phyloP scores from a whole-genome alignment of 1,140 invertebrate species.

The Sesamia nonagrioides region DNA sequence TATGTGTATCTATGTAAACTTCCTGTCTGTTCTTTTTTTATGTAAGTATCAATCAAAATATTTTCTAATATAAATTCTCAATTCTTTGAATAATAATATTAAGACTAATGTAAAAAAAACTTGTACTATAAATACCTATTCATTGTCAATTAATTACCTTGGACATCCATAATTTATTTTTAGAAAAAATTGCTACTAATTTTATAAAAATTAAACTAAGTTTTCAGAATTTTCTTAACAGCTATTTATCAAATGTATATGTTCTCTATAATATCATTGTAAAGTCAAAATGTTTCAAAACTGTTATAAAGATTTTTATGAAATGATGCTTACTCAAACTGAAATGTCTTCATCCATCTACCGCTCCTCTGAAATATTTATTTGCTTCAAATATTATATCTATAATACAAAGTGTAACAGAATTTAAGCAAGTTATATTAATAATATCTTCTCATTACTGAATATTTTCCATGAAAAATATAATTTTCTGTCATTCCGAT shows the following conservation, averaged over 20 bases:
- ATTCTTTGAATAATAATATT: neutral
- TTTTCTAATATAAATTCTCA: neutral
- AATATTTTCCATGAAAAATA: neutral
- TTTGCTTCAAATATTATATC: neutral
- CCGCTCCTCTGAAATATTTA: slow-evolving; percentile 1
- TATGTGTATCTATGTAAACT: slow-evolving; percentile 24
- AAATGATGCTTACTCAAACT: neutral
- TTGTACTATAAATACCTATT: neutral
- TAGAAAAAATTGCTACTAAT: too few relatives aligned
- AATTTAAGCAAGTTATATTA: neutral
- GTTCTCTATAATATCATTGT: too few relatives aligned
- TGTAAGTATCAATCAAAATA: neutral
- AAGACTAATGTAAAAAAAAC: neutral
- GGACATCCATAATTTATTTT: too few relatives aligned
- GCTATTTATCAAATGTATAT: too few relatives aligned
- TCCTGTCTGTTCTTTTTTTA: neutral
- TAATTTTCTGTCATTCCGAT: neutral
- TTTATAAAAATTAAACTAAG: too few relatives aligned
- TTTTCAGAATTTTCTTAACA: too few relatives aligned
- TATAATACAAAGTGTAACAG: neutral
- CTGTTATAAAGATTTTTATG: neutral
- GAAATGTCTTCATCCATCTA: slow-evolving; percentile 7
- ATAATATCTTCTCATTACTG: neutral
- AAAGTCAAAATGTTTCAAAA: neutral
- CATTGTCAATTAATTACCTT: neutral